Evolutionary conservation across 2,888 invertebrate species (phyloP), one percentile per base, ranked within the genome.

Genomic region (Cancer borealis): DNA sequence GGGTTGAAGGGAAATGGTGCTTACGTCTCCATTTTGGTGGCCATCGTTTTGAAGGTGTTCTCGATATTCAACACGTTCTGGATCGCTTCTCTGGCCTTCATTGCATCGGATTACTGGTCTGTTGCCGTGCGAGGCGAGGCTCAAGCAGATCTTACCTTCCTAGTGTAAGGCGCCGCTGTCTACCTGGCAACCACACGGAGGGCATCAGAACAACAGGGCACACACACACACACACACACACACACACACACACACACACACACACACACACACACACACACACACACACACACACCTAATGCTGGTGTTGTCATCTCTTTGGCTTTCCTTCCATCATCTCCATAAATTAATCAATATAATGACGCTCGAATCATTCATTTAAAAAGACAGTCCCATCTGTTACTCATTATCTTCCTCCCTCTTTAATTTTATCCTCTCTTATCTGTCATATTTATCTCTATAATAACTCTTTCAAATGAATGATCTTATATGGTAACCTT

Each of bases 51-150:
- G 66, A 66, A 66, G 66, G 66, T 66, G 66, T 66, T 66, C 66
- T 66, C 66, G 66, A 66, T 66, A 66, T 66, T n/a, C 66, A 66
- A 66, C 66, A n/a, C n/a, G 66, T 66, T 66, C 66, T n/a, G n/a
- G 66, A 30, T n/a, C 10, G 14, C 49, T 26, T 21, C 66, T 21
- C 66, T 21, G n/a, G 66, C 66, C 66, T 66, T 66, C 66, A 66
- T n/a, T 66, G 66, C 66, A 66, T 66, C n/a, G 66, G 66, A 66
- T 66, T 66, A 66, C 66, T n/a, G 66, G 66, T 21, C 21, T 66
- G 66, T 66, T 66, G 66, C 4, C 66, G 66, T 21, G 66, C 3
- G 21, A 39, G 39, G 39, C 39, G 39, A n/a, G 66, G 17, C n/a
- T n/a, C 66, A 66, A 21, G 5, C 21, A n/a, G 4, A 2, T 10